Evolutionary conservation across 2,113 vertebrate genomes (phyloP).

Genomic region (Globicephala melas): DNA sequence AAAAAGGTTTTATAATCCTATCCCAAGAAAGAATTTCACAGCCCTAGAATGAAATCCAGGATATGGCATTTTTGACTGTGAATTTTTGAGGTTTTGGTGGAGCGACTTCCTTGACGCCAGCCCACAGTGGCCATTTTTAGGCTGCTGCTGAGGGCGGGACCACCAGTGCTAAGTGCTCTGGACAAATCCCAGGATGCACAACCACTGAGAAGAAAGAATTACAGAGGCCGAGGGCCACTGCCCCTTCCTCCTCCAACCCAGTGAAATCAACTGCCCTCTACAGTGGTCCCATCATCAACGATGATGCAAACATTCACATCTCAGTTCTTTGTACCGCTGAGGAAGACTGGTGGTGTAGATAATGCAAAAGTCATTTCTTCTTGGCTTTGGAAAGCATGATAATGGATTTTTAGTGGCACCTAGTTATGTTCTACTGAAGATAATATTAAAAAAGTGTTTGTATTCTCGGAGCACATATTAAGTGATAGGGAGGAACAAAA

Average conservation of each 20-base stretch:
- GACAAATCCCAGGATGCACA: background rate
- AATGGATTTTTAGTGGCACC: constrained; percentile 54
- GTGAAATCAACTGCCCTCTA: background rate
- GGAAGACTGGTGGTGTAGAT: background rate
- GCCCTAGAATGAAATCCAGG: background rate
- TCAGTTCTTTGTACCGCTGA: background rate
- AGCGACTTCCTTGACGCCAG: background rate
- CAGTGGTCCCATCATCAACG: background rate
- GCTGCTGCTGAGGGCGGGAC: background rate
- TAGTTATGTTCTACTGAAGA: constrained; percentile 48
- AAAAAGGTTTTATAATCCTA: background rate
- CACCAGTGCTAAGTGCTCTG: background rate
- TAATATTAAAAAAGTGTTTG: constrained; percentile 40
- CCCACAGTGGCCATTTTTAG: background rate
- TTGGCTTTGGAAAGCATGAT: constrained; percentile 4
- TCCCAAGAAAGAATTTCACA: background rate
- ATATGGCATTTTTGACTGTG: background rate
- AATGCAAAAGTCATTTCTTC: constrained; percentile 30
- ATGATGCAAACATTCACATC: background rate
- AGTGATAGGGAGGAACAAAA: background rate
- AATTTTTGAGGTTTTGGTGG: constrained; percentile 48
- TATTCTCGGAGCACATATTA: constrained; percentile 24
- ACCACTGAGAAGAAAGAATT: background rate
- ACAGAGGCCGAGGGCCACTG: background rate
- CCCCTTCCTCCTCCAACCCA: background rate